Conservation (phyloP, 2,797 vertebrate genomes). For the Periophthalmus magnuspinnatus region DNA sequence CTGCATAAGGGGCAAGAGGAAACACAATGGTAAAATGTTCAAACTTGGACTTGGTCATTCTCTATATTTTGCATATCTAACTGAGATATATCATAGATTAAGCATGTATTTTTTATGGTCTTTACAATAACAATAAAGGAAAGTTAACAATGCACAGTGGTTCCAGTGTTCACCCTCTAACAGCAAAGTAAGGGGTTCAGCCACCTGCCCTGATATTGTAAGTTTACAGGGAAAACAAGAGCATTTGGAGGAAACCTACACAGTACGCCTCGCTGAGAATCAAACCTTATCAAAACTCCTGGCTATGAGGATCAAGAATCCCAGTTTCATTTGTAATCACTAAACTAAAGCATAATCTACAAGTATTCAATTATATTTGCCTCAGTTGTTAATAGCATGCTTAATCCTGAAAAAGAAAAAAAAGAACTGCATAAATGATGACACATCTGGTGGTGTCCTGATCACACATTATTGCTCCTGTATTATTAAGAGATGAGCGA, state of each 20-base stretch:
- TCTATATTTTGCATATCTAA: background rate
- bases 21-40: no score
- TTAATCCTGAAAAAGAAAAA: conserved; percentile 15
- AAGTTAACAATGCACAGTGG: no score
- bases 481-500: conserved; percentile 36
- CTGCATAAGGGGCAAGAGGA: no score
- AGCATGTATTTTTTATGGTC: background rate
- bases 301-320: background rate
- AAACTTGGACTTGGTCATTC: no score
- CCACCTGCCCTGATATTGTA: no score
- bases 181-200: no score
- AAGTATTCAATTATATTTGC: background rate
- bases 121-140: background rate
- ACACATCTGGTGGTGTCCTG: conserved; percentile 25
- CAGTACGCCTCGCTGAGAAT: no score
- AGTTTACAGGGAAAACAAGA: no score
- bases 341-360: background rate
- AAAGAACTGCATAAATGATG: conserved; percentile 1
- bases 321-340: background rate
- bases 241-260: no score
- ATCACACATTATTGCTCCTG: conserved; percentile 24
- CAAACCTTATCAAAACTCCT: no score
- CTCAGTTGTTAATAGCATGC: conserved; percentile 17
- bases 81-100: background rate
- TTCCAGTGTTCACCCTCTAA: no score